Evolutionary conservation across 2,113 vertebrate species (phyloP).

Genomic region (Prionailurus viverrinus): DNA sequence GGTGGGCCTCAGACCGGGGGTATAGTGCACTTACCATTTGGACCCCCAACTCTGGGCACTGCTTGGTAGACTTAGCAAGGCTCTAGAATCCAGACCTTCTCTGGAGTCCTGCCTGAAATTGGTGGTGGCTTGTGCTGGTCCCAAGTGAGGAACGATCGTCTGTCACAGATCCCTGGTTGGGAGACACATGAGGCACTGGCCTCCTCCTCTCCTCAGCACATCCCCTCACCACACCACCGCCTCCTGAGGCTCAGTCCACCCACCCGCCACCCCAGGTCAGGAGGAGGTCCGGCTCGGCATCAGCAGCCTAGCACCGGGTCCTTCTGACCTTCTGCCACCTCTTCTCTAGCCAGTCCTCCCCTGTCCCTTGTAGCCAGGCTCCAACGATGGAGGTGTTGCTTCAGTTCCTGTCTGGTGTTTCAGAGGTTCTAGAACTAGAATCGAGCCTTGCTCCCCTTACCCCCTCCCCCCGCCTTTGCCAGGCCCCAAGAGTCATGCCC

Average conservation of each 20-base stretch:
- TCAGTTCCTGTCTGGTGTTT: not conserved
- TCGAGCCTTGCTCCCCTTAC: not conserved
- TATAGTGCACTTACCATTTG: not conserved
- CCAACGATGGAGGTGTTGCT: not conserved
- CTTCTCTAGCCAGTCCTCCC: not conserved
- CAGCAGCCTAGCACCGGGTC: not conserved
- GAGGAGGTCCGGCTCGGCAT: not conserved
- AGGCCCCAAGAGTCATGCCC: not conserved
- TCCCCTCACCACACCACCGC: too few relatives aligned
- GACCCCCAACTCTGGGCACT: not conserved
- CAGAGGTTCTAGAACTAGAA: not conserved
- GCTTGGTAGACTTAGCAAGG: not conserved
- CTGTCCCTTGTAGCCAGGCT: not conserved
- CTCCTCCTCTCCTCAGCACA: not conserved
- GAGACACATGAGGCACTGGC: accelerated
- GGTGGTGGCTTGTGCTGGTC: not conserved
- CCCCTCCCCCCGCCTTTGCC: not conserved
- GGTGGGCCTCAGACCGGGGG: not conserved
- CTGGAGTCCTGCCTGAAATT: not conserved
- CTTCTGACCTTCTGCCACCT: not conserved
- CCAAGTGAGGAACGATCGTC: not conserved
- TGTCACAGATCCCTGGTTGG: not conserved
- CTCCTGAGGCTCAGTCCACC: accelerated
- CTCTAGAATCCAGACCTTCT: not conserved
- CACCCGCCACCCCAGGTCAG: not conserved